These are phyloP conservation scores for Prionailurus viverrinus DNA, from an alignment of 2,113 vertebrate genomes.

Conservation along the genomic window DNA sequence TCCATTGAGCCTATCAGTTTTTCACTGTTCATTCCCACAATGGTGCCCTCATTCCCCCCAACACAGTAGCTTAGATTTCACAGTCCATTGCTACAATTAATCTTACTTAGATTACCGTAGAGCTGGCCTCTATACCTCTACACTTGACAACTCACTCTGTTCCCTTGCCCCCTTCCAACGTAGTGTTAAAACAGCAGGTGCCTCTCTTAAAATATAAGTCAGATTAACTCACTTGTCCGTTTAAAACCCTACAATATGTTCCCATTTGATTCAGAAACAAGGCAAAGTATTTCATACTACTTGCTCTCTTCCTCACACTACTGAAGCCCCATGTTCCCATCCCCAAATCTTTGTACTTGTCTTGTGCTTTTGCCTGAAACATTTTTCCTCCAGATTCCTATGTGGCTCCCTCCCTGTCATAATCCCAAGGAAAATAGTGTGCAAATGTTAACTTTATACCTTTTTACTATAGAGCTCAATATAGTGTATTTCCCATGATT, in stretches of 20 bases:
- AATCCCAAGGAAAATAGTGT: neutral
- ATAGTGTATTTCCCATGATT: neutral
- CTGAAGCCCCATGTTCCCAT: neutral
- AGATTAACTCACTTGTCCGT: conserved; percentile 34
- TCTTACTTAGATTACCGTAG: neutral
- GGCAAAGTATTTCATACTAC: neutral
- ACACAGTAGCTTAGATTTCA: neutral
- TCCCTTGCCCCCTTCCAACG: neutral
- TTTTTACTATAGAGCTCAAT: neutral
- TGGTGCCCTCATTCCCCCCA: neutral
- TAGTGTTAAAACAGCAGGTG: neutral
- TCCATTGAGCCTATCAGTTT: neutral
- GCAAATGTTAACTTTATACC: neutral
- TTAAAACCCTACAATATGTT: neutral
- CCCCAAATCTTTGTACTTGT: neutral
- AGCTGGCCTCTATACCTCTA: neutral
- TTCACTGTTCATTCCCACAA: neutral
- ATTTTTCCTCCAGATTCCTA: neutral
- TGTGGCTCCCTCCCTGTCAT: neutral
- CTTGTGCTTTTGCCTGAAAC: neutral
- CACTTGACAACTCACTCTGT: neutral
- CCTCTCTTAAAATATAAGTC: conserved; percentile 46
- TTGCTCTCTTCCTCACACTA: neutral
- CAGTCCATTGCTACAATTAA: neutral
- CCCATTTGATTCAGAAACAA: neutral